Evolutionary conservation across 2,888 invertebrate genomes (phyloP).

Genomic region (Drosophila bunnanda): DNA sequence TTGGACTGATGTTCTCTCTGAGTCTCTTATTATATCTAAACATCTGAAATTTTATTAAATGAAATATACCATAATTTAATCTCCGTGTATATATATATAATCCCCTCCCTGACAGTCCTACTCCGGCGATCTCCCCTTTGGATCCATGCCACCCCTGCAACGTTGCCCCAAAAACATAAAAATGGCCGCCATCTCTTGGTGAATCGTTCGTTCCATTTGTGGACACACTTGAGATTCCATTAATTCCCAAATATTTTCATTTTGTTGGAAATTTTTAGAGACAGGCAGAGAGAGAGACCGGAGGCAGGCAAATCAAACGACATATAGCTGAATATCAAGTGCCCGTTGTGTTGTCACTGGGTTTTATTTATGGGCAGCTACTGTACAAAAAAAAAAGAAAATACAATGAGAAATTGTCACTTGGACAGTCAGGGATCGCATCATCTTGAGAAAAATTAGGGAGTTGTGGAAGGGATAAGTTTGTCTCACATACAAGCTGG

Average conservation of each 20-base stretch:
- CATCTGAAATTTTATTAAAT: neutral
- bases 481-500: neutral
- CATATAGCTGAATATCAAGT: conserved; percentile 33
- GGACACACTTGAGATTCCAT: conserved; percentile 81
- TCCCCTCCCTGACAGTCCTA: conserved; percentile 28
- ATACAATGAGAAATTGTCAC: conserved; percentile 53
- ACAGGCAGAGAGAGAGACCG: neutral
- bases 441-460: conserved; percentile 12
- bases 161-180: conserved; percentile 4
- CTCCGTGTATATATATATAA: conserved; percentile 15
- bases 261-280: conserved; percentile 34
- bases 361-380: conserved; percentile 58
- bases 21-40: too few relatives aligned
- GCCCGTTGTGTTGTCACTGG: conserved; percentile 49
- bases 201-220: conserved; percentile 72
- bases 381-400: conserved; percentile 18
- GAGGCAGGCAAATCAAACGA: conserved; percentile 34
- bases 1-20: neutral
- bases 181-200: conserved; percentile 35
- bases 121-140: conserved; percentile 46
- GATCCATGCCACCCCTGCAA: conserved; percentile 3
- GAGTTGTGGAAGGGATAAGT: conserved; percentile 2
- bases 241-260: conserved; percentile 79
- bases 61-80: neutral
- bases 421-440: conserved; percentile 49